Evolutionary conservation across 2,888 invertebrate species (phyloP).

Genomic region (Papilio demoleus): DNA sequence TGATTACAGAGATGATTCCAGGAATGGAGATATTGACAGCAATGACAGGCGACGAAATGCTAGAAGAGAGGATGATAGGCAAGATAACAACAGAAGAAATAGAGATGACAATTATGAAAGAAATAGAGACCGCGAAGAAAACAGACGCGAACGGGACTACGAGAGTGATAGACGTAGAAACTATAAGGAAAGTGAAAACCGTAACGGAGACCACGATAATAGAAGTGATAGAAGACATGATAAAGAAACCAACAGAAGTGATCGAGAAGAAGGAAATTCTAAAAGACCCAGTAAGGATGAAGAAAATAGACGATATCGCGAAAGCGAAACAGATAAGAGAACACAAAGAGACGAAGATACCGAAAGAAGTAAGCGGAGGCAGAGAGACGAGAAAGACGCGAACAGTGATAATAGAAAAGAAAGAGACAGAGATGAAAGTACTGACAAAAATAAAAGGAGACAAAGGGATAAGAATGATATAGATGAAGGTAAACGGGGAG

Average conservation of each 20-base stretch:
- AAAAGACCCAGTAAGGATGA: constrained; percentile 40
- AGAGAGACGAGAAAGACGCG: constrained; percentile 35
- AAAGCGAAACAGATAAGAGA: constrained; percentile 41
- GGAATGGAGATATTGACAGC: constrained; percentile 41
- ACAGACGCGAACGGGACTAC: constrained; percentile 39
- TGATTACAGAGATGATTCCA: constrained; percentile 45
- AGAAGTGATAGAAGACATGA: constrained; percentile 45
- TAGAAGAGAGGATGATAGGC: constrained; percentile 41
- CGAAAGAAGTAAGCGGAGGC: constrained; percentile 32
- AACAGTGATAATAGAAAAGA: neutral
- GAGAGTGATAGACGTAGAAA: constrained; percentile 39
- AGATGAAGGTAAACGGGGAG: constrained; percentile 27
- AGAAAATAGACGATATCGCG: constrained; percentile 37
- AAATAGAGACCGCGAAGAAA: constrained; percentile 41
- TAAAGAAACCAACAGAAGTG: constrained; percentile 36
- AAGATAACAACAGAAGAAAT: constrained; percentile 36
- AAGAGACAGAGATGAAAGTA: constrained; percentile 2
- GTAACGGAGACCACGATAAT: constrained; percentile 29
- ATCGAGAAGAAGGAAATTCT: constrained; percentile 39
- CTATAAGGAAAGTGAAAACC: constrained; percentile 24
- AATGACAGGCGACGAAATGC: constrained; percentile 39
- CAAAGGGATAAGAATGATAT: constrained; percentile 29
- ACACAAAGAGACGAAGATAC: constrained; percentile 41
- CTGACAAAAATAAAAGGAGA: neutral
- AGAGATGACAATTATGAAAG: constrained; percentile 39